Percentiles rank a stretch among this genome's conserved stretches.
These are phyloP conservation scores for Carassius gibelio DNA, from an alignment of 2,113 vertebrate genomes.

Conservation along the genomic window DNA sequence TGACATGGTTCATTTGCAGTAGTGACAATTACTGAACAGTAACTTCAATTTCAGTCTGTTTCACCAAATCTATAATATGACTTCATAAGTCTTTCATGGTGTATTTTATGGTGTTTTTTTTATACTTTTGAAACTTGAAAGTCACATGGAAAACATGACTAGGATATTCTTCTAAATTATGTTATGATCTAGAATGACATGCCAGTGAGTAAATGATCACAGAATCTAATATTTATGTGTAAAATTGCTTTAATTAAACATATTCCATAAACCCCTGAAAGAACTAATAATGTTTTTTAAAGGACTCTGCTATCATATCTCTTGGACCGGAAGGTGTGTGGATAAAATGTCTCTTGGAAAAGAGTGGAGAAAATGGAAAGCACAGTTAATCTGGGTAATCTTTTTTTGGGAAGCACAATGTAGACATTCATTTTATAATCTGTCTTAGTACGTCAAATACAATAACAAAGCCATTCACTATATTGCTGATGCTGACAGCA, in stretches of 20 bases:
- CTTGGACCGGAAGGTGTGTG: not conserved
- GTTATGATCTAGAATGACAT: not conserved
- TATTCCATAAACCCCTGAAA: not conserved
- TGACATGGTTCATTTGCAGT: not conserved
- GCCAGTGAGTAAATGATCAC: not conserved
- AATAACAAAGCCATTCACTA: slow-evolving; percentile 54
- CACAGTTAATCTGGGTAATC: slow-evolving; percentile 35
- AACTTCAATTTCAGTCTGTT: not conserved
- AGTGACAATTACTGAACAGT: not conserved
- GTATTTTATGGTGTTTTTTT: not conserved
- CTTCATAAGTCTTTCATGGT: not conserved
- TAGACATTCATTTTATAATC: slow-evolving; percentile 50
- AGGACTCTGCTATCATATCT: slow-evolving; percentile 12
- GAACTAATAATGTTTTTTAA: slow-evolving; percentile 19
- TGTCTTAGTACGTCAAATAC: slow-evolving; percentile 57
- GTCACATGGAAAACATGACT: not conserved
- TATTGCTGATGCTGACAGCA: slow-evolving; percentile 55
- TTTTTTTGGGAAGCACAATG: slow-evolving; percentile 41
- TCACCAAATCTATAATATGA: not conserved
- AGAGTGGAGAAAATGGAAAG: not conserved
- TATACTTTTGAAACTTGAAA: not conserved
- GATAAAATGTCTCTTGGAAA: slow-evolving; percentile 17
- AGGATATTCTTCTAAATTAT: too few relatives aligned
- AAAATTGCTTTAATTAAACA: slow-evolving; percentile 43
- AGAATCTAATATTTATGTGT: not conserved